Evolutionary conservation across 2,888 invertebrate species (phyloP).

Genomic region (Eupithecia subfuscata): DNA sequence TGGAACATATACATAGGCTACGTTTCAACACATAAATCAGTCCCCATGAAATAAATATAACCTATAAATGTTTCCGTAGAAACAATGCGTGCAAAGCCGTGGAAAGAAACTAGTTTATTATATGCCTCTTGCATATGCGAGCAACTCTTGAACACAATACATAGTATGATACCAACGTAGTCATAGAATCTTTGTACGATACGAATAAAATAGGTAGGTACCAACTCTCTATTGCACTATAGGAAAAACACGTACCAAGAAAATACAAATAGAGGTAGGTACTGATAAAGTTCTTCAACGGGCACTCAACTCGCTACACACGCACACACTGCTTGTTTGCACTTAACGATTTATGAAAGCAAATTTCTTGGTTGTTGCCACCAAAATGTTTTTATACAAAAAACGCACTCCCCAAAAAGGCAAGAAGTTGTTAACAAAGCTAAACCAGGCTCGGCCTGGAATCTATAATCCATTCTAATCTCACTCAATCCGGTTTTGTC

Average conservation of each 20-base stretch:
- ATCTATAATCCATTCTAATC: conserved; percentile 40
- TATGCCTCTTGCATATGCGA: not conserved
- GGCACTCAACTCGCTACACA: not conserved
- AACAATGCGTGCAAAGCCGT: no score
- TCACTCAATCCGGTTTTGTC: conserved; percentile 33
- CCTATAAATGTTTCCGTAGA: not conserved
- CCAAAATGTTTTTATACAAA: not conserved
- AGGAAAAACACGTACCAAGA: no score
- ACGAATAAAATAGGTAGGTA: no score
- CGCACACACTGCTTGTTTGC: not conserved
- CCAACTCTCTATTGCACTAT: no score
- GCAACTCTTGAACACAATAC: not conserved
- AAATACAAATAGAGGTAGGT: no score
- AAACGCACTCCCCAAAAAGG: conserved; percentile 9
- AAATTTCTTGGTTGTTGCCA: not conserved
- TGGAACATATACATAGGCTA: no score
- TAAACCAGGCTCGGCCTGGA: conserved; percentile 21
- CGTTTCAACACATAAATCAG: no score
- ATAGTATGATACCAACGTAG: no score
- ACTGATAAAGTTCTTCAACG: not conserved
- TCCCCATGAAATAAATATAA: not conserved
- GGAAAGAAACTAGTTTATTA: not conserved
- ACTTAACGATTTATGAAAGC: not conserved
- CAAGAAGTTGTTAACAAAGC: conserved; percentile 32
- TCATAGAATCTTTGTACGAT: no score